Evolutionary conservation across 2,113 vertebrate species (phyloP).

Genomic region (Riparia riparia): DNA sequence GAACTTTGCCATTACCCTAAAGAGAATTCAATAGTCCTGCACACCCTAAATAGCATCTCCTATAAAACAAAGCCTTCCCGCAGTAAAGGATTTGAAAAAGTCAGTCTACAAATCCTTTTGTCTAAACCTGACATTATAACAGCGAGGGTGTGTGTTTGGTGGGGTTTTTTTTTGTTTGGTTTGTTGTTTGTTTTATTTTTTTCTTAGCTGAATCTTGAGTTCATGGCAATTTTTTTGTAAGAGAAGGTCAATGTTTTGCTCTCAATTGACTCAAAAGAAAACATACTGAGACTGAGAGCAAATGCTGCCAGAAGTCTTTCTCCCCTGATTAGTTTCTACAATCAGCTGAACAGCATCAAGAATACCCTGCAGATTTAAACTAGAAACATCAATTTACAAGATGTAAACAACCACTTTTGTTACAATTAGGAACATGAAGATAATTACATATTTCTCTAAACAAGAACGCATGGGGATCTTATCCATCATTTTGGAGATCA

Average conservation of each 20-base stretch:
- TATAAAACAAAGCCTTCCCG: neutral
- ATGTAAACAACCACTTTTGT: neutral
- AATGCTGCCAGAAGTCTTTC: neutral
- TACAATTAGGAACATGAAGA: neutral
- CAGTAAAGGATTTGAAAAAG: neutral
- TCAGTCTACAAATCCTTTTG: neutral
- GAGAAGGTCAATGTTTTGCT: neutral
- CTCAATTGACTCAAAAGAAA: neutral
- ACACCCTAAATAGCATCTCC: neutral
- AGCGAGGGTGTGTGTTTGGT: neutral
- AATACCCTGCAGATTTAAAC: neutral
- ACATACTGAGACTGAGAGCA: neutral
- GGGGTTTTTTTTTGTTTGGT: accelerated
- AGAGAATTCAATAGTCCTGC: neutral
- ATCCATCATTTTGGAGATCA: neutral
- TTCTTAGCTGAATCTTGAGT: neutral
- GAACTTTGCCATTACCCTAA: neutral
- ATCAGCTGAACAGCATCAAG: neutral
- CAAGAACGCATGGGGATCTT: neutral
- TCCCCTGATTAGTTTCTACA: neutral
- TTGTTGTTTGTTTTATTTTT: neutral
- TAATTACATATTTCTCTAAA: neutral
- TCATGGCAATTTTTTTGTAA: neutral
- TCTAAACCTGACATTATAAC: neutral
- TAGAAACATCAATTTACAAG: neutral